These are phyloP conservation scores for Sarcophaga peregrina DNA, from an alignment of 1,140 invertebrate species.

Conservation along the genomic window DNA sequence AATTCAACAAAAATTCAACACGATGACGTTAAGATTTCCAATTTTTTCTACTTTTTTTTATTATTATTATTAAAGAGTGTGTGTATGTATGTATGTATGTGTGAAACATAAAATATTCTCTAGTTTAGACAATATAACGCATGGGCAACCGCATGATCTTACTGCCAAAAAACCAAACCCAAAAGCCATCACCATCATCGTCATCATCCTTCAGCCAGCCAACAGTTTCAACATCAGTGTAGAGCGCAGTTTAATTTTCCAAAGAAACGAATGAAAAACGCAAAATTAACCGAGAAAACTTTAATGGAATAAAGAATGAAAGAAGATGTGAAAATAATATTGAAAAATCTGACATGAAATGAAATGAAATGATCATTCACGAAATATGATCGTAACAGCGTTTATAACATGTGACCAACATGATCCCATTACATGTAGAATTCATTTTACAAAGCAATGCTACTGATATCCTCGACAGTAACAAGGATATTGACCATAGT, in stretches of 20 bases:
- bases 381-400: background rate
- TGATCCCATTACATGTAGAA: too few relatives aligned
- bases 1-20: background rate
- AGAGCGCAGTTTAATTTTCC: slow-evolving; percentile 12
- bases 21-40: background rate
- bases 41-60: too few relatives aligned
- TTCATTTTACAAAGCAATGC: too few relatives aligned
- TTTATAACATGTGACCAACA: background rate
- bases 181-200: background rate
- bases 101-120: background rate
- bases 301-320: background rate
- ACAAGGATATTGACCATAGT: too few relatives aligned
- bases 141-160: background rate
- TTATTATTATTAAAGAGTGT: background rate
- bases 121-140: slow-evolving; percentile 7
- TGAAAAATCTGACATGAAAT: slow-evolving; percentile 6
- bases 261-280: background rate
- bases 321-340: background rate
- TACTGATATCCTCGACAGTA: too few relatives aligned
- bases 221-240: background rate
- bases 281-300: background rate
- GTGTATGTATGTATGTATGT: background rate
- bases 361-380: slow-evolving; percentile 4
- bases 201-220: background rate
- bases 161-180: slow-evolving; percentile 13